Percentiles rank a stretch among this genome's conserved stretches.
Conservation (phyloP, 2,888 invertebrate genomes). For the Drosophila villosipedis region DNA sequence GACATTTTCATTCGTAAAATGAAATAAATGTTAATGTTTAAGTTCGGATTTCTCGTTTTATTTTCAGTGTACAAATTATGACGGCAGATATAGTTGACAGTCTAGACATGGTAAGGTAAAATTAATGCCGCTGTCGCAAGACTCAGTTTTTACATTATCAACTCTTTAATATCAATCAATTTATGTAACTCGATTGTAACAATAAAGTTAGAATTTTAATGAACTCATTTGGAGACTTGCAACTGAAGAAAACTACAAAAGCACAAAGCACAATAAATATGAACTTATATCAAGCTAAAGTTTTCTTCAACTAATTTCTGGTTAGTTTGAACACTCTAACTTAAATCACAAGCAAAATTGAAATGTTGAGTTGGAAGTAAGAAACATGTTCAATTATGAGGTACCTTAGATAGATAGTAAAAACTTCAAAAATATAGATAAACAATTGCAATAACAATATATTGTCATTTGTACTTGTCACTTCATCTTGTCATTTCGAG, state of each 20-base stretch:
- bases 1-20: no score
- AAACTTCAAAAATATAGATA: not conserved
- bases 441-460: not conserved
- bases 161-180: constrained; percentile 26
- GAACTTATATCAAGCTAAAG: not conserved
- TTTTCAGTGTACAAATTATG: constrained; percentile 3
- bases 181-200: constrained; percentile 8
- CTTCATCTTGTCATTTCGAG: no score
- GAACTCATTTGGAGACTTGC: constrained; percentile 9
- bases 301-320: not conserved
- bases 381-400: not conserved
- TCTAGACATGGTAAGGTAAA: no score
- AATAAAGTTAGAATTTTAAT: constrained; percentile 25
- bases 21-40: not conserved
- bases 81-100: constrained; percentile 3
- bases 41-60: not conserved
- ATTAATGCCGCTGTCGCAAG: no score
- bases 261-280: not conserved
- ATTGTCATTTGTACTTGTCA: not conserved
- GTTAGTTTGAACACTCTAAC: constrained; percentile 5
- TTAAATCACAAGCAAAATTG: not conserved
- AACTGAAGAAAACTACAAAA: not conserved
- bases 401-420: not conserved
- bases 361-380: no score
- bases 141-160: constrained; percentile 4